phyloP scores from a whole-genome alignment of 2,888 invertebrate species.

The Spatulosminthurus flaviceps region DNA sequence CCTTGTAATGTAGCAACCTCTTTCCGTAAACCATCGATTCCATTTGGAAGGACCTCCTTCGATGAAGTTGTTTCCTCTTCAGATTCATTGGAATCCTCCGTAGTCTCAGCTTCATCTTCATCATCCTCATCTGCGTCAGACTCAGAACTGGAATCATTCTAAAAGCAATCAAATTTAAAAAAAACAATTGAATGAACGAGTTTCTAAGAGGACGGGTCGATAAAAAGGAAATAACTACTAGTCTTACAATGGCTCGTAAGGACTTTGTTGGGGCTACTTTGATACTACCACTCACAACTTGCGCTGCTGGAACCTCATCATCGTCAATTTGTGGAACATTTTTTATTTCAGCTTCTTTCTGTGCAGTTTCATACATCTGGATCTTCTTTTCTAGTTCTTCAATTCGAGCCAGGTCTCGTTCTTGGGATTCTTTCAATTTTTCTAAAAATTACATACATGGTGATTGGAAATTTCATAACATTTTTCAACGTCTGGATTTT shows the following conservation, averaged over 20 bases:
- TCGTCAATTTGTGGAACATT: neutral
- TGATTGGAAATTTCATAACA: no score
- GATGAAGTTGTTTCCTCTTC: slow-evolving; percentile 26
- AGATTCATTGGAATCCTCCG: slow-evolving; percentile 48
- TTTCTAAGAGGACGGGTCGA: neutral
- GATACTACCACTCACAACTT: slow-evolving; percentile 19
- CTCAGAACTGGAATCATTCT: slow-evolving; percentile 48
- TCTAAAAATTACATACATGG: slow-evolving; percentile 19
- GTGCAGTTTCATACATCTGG: neutral
- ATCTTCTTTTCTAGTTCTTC: slow-evolving; percentile 33
- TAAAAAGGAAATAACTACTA: neutral
- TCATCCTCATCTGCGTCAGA: slow-evolving; percentile 57
- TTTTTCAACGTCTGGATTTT: no score
- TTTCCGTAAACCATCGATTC: slow-evolving; percentile 50
- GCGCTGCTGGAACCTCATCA: neutral
- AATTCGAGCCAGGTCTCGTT: slow-evolving; percentile 24
- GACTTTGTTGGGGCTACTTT: slow-evolving; percentile 28
- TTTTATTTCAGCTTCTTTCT: slow-evolving; percentile 6
- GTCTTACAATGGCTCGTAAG: neutral
- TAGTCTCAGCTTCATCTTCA: slow-evolving; percentile 50
- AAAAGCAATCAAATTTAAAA: neutral
- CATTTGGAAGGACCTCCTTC: slow-evolving; percentile 29
- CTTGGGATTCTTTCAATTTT: slow-evolving; percentile 14
- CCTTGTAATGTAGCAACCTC: slow-evolving; percentile 56
- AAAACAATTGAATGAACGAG: neutral